Evolutionary conservation across 1,140 invertebrate species (phyloP).

Genomic region (Colletes gigas): DNA sequence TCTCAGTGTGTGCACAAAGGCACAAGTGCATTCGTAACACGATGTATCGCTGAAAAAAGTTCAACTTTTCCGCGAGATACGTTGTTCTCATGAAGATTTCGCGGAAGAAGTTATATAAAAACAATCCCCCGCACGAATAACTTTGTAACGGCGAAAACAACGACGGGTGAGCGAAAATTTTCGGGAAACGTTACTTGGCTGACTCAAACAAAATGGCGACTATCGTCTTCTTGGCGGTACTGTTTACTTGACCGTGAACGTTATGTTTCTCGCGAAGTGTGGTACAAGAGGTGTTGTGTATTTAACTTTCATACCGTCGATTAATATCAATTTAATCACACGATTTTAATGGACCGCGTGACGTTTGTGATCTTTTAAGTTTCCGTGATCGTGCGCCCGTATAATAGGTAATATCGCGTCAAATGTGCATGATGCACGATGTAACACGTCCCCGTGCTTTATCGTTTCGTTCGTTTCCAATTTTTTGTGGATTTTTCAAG

Average conservation of each 20-base stretch:
- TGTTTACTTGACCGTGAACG: slow-evolving; percentile 69
- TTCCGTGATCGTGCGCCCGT: background rate
- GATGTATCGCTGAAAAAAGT: slow-evolving; percentile 63
- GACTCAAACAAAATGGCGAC: slow-evolving; percentile 73
- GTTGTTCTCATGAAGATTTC: slow-evolving; percentile 44
- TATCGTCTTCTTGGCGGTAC: slow-evolving; percentile 50
- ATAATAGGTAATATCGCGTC: slow-evolving; percentile 19
- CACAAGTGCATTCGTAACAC: slow-evolving; percentile 53
- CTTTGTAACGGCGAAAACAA: slow-evolving; percentile 27
- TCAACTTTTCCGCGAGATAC: slow-evolving; percentile 40
- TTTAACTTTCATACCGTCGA: slow-evolving; percentile 10
- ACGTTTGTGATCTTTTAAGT: background rate
- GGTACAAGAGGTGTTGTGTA: slow-evolving; percentile 21
- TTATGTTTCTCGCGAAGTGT: slow-evolving; percentile 35
- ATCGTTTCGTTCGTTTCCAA: no score
- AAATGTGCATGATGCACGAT: slow-evolving; percentile 1
- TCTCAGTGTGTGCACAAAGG: slow-evolving; percentile 62
- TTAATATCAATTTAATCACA: background rate
- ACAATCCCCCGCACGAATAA: background rate
- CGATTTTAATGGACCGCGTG: background rate
- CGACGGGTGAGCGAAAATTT: slow-evolving; percentile 42
- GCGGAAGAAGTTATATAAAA: slow-evolving; percentile 14
- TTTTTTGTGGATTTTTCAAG: background rate
- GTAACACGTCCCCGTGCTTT: background rate
- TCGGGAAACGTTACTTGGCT: slow-evolving; percentile 42